These are phyloP conservation scores for Chymomyza caudatula DNA, from an alignment of 2,888 invertebrate genomes.

Conservation along the genomic window DNA sequence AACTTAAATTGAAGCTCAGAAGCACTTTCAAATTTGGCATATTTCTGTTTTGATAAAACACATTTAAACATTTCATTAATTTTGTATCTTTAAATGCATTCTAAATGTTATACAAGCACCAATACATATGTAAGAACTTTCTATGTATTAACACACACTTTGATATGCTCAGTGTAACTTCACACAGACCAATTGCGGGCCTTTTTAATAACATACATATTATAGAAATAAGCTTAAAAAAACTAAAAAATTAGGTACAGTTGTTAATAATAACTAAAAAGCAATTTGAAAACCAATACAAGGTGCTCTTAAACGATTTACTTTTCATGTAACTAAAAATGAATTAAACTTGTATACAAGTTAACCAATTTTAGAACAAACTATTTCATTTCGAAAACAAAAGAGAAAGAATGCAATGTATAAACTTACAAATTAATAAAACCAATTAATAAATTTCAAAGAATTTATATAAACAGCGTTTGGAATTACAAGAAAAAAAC, in stretches of 20 bases:
- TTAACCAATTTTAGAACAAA: slow-evolving; percentile 14
- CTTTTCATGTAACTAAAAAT: slow-evolving; percentile 23
- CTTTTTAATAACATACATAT: slow-evolving; percentile 18
- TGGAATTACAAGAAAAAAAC: no score
- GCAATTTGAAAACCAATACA: slow-evolving; percentile 28
- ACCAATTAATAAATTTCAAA: slow-evolving; percentile 23
- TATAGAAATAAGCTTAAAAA: not conserved
- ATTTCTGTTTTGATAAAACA: no score
- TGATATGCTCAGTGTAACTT: not conserved
- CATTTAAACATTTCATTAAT: no score
- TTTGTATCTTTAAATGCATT: no score
- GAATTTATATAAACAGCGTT: not conserved
- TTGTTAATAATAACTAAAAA: slow-evolving; percentile 3
- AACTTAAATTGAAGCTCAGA: not conserved
- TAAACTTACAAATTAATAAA: slow-evolving; percentile 10
- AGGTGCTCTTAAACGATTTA: slow-evolving; percentile 32
- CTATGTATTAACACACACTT: not conserved
- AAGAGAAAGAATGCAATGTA: slow-evolving; percentile 22
- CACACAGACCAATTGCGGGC: slow-evolving; percentile 22
- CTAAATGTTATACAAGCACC: not conserved
- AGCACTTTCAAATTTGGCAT: not conserved
- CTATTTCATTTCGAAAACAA: slow-evolving; percentile 39
- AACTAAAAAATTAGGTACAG: not conserved
- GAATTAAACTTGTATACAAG: slow-evolving; percentile 6
- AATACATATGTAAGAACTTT: not conserved